Conservation (phyloP, 2,888 invertebrate genomes). For the Nowickia ferox region DNA sequence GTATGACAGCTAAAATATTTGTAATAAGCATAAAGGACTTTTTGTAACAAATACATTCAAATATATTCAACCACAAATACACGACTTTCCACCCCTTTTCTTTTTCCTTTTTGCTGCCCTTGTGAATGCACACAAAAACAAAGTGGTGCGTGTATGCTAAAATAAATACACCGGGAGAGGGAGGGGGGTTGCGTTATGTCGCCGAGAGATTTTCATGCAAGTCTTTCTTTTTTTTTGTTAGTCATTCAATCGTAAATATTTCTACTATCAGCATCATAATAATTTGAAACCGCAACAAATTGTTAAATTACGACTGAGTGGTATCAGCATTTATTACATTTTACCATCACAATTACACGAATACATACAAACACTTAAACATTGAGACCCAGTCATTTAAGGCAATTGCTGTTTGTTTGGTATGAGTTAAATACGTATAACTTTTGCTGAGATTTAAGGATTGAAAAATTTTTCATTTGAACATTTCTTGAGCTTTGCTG, state of each 20-base stretch:
- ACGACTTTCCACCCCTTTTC: conserved; percentile 37
- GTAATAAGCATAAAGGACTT: conserved; percentile 45
- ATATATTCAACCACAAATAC: conserved; percentile 4
- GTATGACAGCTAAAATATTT: conserved; percentile 49
- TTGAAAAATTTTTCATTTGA: no score
- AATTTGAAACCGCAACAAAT: conserved; percentile 80
- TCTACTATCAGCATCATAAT: conserved; percentile 77
- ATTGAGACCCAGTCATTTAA: conserved; percentile 6
- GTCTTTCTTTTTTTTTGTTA: neutral
- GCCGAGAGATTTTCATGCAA: neutral
- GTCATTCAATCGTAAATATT: conserved; percentile 69
- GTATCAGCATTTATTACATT: conserved; percentile 77
- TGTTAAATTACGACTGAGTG: conserved; percentile 76
- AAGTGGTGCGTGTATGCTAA: neutral
- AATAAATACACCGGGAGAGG: neutral
- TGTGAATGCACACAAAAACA: neutral
- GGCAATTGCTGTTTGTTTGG: conserved; percentile 50
- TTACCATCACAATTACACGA: conserved; percentile 61
- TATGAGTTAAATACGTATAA: neutral
- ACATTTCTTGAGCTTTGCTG: no score
- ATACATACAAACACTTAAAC: neutral
- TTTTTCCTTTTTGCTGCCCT: no score
- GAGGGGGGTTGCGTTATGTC: no score
- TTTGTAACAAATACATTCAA: neutral
- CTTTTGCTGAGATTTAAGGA: conserved; percentile 33